These are phyloP conservation scores for Tenualosa thibaudeaui DNA, from an alignment of 2,797 vertebrate genomes.

Conservation along the genomic window DNA sequence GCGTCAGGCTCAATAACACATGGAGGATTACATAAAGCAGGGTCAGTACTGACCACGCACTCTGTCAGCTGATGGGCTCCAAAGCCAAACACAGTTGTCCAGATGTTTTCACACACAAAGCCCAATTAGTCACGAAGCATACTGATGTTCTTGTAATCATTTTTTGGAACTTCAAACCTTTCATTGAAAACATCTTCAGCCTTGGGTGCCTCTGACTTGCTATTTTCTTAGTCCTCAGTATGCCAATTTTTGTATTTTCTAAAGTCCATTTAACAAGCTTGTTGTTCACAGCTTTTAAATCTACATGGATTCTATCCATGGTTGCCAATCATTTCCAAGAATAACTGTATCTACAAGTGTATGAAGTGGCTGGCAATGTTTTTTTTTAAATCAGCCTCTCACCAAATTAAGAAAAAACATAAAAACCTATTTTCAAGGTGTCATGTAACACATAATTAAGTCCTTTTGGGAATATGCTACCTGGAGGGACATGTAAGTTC, in stretches of 20 bases:
- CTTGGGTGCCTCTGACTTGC: not conserved
- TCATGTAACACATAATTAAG: slow-evolving; percentile 25
- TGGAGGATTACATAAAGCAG: no score
- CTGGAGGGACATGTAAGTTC: slow-evolving; percentile 48
- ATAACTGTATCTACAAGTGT: not conserved
- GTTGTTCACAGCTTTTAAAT: slow-evolving; percentile 3
- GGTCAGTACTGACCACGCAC: no score
- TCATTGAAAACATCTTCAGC: not conserved
- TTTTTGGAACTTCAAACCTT: no score
- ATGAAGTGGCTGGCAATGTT: not conserved
- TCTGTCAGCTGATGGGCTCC: no score
- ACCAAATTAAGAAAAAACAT: slow-evolving; percentile 23
- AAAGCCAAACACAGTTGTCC: not conserved
- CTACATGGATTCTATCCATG: not conserved
- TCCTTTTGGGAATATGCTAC: not conserved
- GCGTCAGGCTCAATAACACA: no score
- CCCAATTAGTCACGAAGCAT: not conserved
- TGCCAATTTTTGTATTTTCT: not conserved
- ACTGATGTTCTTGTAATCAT: no score
- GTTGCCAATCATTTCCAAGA: not conserved
- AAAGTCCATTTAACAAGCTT: not conserved
- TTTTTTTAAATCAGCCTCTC: slow-evolving; percentile 20
- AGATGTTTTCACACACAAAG: not conserved
- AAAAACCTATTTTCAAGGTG: slow-evolving; percentile 17
- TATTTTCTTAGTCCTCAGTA: not conserved